Evolutionary conservation across 2,113 vertebrate species (phyloP).

Genomic region (Clarias gariepinus): DNA sequence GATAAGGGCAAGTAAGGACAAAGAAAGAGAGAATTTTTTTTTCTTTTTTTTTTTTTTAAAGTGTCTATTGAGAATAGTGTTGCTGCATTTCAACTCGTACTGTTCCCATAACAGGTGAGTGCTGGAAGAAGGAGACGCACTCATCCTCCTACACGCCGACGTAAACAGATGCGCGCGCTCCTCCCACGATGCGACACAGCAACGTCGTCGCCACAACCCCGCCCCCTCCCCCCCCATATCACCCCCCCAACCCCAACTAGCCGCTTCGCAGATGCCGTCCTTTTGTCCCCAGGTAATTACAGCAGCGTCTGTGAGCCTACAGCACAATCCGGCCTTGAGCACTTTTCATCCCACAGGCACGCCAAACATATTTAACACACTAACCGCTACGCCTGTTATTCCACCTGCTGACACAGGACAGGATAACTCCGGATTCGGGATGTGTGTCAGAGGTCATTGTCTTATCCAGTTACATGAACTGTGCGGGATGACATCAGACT

Average conservation of each 20-base stretch:
- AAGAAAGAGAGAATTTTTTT: neutral
- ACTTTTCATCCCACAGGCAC: conserved; percentile 23
- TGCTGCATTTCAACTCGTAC: conserved; percentile 38
- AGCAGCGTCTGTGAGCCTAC: conserved; percentile 38
- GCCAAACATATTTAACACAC: conserved; percentile 13
- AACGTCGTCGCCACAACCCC: conserved; percentile 52
- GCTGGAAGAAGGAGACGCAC: conserved; percentile 45
- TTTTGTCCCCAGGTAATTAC: conserved; percentile 68
- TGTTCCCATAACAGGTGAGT: conserved; percentile 52
- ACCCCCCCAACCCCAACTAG: conserved; percentile 56
- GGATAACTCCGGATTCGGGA: conserved; percentile 11
- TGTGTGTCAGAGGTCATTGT: conserved; percentile 31
- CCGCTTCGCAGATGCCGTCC: conserved; percentile 67
- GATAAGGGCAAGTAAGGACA: neutral
- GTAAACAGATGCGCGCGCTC: conserved; percentile 58
- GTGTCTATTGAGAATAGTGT: conserved; percentile 24
- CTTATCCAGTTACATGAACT: conserved; percentile 32
- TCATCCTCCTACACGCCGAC: conserved; percentile 50
- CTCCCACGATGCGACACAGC: conserved; percentile 49
- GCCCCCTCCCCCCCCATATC: conserved; percentile 41
- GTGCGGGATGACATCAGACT: conserved; percentile 21
- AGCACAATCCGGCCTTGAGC: conserved; percentile 33
- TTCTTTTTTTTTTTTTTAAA: too few species aligned
- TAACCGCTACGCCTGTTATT: conserved; percentile 2
- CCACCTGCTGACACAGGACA: neutral